Percentiles rank a stretch among this genome's conserved stretches.
Conservation (phyloP, 35 echinoderm and acorn worm species). For the Patiria miniata region DNA sequence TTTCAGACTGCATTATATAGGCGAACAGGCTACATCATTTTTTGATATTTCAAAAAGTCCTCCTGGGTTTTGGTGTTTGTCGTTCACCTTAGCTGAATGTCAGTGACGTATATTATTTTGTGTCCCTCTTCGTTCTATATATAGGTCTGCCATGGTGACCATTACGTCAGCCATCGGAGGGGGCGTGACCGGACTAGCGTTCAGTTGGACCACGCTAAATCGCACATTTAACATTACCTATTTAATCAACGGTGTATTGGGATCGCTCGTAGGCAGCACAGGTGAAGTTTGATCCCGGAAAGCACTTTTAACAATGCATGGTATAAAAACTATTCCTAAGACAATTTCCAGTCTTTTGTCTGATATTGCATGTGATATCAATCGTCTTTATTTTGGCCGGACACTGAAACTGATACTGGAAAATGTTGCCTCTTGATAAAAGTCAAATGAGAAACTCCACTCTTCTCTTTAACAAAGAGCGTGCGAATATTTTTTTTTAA, state of each 20-base stretch:
- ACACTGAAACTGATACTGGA: no score
- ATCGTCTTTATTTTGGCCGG: no score
- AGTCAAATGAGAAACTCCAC: no score
- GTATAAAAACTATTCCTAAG: not conserved
- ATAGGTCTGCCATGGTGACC: conserved; percentile 65
- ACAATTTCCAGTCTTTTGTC: no score
- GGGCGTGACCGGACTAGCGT: conserved; percentile 44
- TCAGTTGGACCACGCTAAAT: conserved; percentile 65
- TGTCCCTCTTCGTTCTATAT: conserved; percentile 25
- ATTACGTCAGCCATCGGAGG: conserved; percentile 76
- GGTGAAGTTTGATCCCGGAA: conserved; percentile 9
- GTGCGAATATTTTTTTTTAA: no score
- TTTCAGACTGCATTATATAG: not conserved
- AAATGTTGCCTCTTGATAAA: no score
- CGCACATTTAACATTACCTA: conserved; percentile 72
- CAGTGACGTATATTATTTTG: not conserved
- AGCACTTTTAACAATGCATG: not conserved
- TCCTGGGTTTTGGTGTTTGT: not conserved
- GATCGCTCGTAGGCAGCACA: conserved; percentile 65
- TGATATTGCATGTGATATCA: no score
- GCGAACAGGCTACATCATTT: not conserved
- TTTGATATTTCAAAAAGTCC: not conserved
- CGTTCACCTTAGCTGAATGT: not conserved
- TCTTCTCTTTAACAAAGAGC: no score
- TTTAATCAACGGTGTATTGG: conserved; percentile 80